These are phyloP conservation scores for Indri indri DNA, from an alignment of 2,113 vertebrate genomes.

Conservation along the genomic window DNA sequence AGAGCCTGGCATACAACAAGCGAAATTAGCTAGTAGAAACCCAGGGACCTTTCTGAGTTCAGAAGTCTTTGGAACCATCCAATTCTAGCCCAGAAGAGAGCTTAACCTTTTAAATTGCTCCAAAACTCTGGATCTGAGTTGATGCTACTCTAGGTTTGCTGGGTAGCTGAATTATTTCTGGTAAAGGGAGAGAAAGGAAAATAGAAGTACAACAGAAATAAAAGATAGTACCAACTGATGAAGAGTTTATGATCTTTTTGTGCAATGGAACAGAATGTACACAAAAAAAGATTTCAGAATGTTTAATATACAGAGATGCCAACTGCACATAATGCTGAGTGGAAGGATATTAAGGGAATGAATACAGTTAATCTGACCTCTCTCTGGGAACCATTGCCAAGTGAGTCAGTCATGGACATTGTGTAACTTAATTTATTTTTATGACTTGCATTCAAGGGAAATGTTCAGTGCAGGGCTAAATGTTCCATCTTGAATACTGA, in stretches of 20 bases:
- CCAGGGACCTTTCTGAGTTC: neutral
- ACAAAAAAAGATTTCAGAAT: conserved; percentile 5
- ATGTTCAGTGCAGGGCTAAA: neutral
- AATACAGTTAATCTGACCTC: neutral
- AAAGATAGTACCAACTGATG: neutral
- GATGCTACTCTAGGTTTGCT: neutral
- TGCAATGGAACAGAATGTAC: neutral
- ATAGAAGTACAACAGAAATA: neutral
- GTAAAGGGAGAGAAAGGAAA: neutral
- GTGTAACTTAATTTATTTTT: conserved; percentile 31
- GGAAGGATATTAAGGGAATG: neutral
- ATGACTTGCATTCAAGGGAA: conserved; percentile 16
- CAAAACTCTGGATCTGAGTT: neutral
- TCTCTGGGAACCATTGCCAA: neutral
- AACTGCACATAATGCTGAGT: neutral
- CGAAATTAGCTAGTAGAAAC: neutral
- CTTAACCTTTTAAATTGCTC: neutral
- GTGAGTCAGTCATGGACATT: neutral
- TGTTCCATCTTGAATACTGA: neutral
- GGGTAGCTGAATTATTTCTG: neutral
- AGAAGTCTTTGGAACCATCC: neutral
- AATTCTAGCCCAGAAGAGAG: neutral
- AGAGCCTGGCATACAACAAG: neutral
- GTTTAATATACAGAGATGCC: conserved; percentile 4
- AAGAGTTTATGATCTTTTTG: neutral